Base-by-base conservation (phyloP, 2,113 vertebrate genomes). In the Fulmarus glacialis region DNA sequence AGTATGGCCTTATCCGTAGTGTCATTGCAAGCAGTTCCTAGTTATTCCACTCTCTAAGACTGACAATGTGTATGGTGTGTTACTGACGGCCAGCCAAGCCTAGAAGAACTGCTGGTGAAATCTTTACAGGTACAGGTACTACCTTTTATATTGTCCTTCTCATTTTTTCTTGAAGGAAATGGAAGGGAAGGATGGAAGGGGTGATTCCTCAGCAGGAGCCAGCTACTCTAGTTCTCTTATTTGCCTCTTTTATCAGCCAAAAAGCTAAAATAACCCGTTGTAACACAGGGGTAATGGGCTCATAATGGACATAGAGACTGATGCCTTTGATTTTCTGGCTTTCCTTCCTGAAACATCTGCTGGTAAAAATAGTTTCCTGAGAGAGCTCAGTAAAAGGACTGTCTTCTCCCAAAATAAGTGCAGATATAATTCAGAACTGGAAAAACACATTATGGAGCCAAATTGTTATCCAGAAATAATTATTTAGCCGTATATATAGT, bases 321-420 rank as follows among this genome's bases (percentile, higher is more conserved):
- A 38, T 62, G 90, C 42, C 79, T 97, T 97, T 89, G 59, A 88
- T 94, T 90, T 94, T 83, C 79, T 71, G 85, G 45, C 75, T 88
- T 93, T 86, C 71, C 40, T 67, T 92, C 67, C 90, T 50, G 43
- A 93, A 95, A 88, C 40, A 64, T 92, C 59, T 81, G 42, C 75
- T 92, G 68, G 38, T 55, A 87, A 74, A 96, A 94, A 43, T 30
- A 78, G 11, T 36, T 90, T 34, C 22, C 55, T 74, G 68, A 92
- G 68, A 94, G 72, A 59, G 59, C 23, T 78, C 75, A n/a, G 85
- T 32, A 66, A 62, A 91, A 89, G 15, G n/a, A 77, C 23, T 40
- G 26, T 26, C 56, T 50, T 63, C 9, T 29, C 26, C 24, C 6
- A 14, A 80, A 94, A 34, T 38, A 85, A 85, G 38, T 78, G 47